These are phyloP conservation scores for Crocidura indochinensis DNA, from an alignment of 2,797 vertebrate genomes.

Conservation along the genomic window DNA sequence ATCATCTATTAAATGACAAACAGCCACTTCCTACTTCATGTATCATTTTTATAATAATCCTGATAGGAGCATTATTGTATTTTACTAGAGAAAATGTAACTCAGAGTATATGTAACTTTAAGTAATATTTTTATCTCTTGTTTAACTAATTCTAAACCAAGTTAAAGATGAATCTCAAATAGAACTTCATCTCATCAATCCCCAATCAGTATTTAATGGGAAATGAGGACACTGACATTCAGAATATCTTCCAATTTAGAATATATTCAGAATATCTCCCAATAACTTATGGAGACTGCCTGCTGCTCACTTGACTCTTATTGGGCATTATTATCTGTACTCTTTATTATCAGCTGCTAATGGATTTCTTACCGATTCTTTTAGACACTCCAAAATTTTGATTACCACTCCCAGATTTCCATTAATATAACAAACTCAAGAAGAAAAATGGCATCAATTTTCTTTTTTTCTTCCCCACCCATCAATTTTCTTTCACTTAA, in stretches of 20 bases:
- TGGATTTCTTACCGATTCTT: neutral
- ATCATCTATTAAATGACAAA: neutral
- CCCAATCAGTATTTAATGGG: neutral
- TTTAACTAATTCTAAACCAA: constrained; percentile 32
- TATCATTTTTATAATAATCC: neutral
- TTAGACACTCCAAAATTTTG: neutral
- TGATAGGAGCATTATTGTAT: neutral
- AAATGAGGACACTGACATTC: fast-evolving
- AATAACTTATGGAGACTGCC: neutral
- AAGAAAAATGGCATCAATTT: neutral
- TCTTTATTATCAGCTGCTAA: neutral
- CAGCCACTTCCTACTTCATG: neutral
- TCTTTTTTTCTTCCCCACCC: neutral
- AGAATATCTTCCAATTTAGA: neutral
- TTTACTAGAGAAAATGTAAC: constrained; percentile 1
- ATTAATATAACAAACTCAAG: constrained; percentile 13
- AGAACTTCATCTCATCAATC: neutral
- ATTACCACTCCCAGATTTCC: neutral
- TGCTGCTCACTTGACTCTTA: neutral
- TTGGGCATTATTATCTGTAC: neutral
- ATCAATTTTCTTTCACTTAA: neutral
- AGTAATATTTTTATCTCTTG: neutral
- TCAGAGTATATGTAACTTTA: neutral
- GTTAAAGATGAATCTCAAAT: constrained; percentile 18
- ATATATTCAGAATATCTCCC: neutral